A percentile compares a stretch with the other conserved stretches of the same genome.
phyloP scores from a whole-genome alignment of 2,113 vertebrate species.

The Callipepla squamata region DNA sequence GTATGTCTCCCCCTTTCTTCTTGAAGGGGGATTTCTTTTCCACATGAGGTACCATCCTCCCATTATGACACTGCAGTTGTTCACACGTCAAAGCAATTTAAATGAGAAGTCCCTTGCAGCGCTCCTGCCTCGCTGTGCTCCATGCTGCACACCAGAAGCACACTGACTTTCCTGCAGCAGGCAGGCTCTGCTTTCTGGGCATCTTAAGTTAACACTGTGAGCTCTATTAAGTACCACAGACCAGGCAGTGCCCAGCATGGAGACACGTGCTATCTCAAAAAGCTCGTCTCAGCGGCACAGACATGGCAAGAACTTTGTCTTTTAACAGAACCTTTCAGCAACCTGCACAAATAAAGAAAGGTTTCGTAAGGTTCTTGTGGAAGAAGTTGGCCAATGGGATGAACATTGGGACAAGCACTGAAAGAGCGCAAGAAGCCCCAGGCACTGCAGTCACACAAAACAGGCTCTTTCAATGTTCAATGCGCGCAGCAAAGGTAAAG shows the following conservation, averaged over 20 bases:
- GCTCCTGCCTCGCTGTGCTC: not conserved
- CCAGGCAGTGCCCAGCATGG: not conserved
- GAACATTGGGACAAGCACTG: not conserved
- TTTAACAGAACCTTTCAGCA: not conserved
- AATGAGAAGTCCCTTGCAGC: not conserved
- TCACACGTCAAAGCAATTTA: not conserved
- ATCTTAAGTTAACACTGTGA: not conserved
- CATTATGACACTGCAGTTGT: not conserved
- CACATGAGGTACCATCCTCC: not conserved
- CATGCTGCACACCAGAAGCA: not conserved
- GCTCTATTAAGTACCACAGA: not conserved
- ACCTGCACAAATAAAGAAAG: not conserved
- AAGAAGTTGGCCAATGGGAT: not conserved
- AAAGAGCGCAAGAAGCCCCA: not conserved
- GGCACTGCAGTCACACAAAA: not conserved
- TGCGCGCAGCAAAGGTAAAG: not conserved
- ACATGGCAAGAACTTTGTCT: not conserved
- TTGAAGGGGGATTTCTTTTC: not conserved
- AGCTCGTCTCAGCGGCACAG: not conserved
- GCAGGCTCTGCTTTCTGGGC: conserved; percentile 4
- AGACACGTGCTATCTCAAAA: not conserved
- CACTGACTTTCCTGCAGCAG: not conserved
- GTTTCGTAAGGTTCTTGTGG: not conserved
- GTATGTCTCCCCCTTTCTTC: not conserved
- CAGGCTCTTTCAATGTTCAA: not conserved